A percentile compares a stretch with the other conserved stretches of the same genome.
Conservation (phyloP, 2,888 invertebrate species). For the Eretmocerus hayati region DNA sequence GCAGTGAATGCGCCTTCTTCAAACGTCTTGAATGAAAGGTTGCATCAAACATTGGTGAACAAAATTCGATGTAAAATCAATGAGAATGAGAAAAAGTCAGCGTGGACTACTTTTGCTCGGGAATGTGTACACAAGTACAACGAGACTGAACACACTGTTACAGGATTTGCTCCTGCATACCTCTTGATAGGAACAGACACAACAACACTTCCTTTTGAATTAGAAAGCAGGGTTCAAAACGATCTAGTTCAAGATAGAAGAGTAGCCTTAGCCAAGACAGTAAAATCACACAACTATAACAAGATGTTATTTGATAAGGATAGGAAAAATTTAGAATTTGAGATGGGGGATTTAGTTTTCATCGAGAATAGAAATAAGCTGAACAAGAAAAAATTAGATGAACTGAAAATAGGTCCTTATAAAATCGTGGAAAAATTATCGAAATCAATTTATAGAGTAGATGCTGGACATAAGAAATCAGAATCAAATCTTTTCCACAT, state of each 20-base stretch:
- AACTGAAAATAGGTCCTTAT: conserved; percentile 28
- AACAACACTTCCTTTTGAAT: conserved; percentile 6
- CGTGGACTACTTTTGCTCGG: conserved; percentile 18
- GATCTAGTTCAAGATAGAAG: not conserved
- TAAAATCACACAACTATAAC: conserved; percentile 29
- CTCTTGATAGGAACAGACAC: conserved; percentile 27
- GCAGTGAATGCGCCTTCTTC: conserved; percentile 12
- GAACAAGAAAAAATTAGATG: conserved; percentile 33
- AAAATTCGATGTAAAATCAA: conserved; percentile 22
- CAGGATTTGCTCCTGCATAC: conserved; percentile 28
- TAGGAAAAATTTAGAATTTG: conserved; percentile 28
- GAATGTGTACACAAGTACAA: conserved; percentile 29
- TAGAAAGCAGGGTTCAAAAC: not conserved
- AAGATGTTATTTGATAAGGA: conserved; percentile 29
- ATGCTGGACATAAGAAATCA: conserved; percentile 18
- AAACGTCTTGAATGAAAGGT: conserved; percentile 10
- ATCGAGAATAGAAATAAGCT: conserved; percentile 32
- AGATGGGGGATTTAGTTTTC: conserved; percentile 32
- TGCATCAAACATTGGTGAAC: conserved; percentile 17
- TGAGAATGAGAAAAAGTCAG: conserved; percentile 11
- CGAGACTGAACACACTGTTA: conserved; percentile 29
- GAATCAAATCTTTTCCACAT: conserved; percentile 19
- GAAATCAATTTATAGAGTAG: conserved; percentile 25
- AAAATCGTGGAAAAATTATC: conserved; percentile 27
- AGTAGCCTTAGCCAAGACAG: conserved; percentile 22